A percentile compares a stretch with the other conserved stretches of the same genome.
phyloP scores from a whole-genome alignment of 2,888 invertebrate genomes.

The Amiota mariae region DNA sequence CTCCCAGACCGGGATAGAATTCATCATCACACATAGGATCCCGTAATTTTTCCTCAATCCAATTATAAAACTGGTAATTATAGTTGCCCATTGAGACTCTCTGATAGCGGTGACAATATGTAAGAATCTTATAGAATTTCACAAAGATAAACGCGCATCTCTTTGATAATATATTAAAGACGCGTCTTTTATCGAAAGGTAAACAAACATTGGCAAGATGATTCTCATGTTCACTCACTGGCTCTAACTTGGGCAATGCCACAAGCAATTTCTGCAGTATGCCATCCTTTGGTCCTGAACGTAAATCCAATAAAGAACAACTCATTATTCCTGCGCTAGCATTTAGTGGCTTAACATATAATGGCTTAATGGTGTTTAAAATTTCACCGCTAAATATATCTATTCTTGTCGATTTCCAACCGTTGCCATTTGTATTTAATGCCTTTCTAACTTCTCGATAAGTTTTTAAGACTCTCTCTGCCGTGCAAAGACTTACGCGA shows the following conservation, averaged over 20 bases:
- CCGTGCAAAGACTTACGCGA: conserved; percentile 56
- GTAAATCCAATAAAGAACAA: conserved; percentile 63
- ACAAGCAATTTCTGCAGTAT: conserved; percentile 66
- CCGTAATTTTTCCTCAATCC: conserved; percentile 66
- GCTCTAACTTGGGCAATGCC: conserved; percentile 65
- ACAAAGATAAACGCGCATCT: conserved; percentile 64
- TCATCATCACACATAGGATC: conserved; percentile 66
- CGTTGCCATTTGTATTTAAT: conserved; percentile 72
- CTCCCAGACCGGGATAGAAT: conserved; percentile 72
- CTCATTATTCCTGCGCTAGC: conserved; percentile 48
- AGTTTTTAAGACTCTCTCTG: conserved; percentile 58
- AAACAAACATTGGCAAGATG: conserved; percentile 68
- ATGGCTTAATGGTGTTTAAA: conserved; percentile 52
- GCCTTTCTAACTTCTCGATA: conserved; percentile 61
- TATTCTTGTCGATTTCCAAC: conserved; percentile 61
- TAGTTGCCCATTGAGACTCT: conserved; percentile 59
- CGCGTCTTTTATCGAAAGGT: conserved; percentile 66
- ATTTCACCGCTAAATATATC: conserved; percentile 56
- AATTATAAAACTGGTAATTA: conserved; percentile 62
- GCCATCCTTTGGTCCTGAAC: conserved; percentile 45
- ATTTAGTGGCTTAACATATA: conserved; percentile 33
- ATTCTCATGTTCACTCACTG: conserved; percentile 52
- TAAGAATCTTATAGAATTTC: conserved; percentile 67
- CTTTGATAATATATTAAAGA: conserved; percentile 65
- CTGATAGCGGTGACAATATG: conserved; percentile 67